Evolutionary conservation across 2,888 invertebrate species (phyloP).

Genomic region (Aphelenchoides bicaudatus): DNA sequence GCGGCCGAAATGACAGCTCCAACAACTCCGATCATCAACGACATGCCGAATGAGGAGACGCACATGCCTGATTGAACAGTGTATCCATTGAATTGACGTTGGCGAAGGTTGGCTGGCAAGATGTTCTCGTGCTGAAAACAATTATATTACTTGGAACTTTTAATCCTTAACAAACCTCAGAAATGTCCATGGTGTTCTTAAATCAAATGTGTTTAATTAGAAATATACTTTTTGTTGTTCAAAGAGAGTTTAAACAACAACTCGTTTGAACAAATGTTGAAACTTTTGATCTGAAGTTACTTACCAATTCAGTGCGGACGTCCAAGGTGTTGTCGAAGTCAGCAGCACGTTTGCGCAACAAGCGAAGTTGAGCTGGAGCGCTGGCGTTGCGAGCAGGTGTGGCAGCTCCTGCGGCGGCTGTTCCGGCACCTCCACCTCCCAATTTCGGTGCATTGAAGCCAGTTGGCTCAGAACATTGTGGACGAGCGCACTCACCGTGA

Average conservation of each 20-base stretch:
- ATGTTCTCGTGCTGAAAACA: slow-evolving; percentile 23
- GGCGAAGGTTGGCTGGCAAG: slow-evolving; percentile 34
- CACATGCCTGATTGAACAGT: slow-evolving; percentile 32
- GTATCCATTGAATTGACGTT: slow-evolving; percentile 21
- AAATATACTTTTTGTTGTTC: no score
- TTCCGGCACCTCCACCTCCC: slow-evolving; percentile 25
- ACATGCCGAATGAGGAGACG: slow-evolving; percentile 36
- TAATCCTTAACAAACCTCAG: background rate
- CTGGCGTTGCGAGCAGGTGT: slow-evolving; percentile 26
- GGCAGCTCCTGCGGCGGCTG: slow-evolving; percentile 26
- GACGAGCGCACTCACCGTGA: slow-evolving; percentile 55
- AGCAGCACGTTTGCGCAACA: slow-evolving; percentile 48
- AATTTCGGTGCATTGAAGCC: slow-evolving; percentile 49
- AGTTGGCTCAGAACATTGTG: slow-evolving; percentile 53
- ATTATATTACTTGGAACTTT: background rate
- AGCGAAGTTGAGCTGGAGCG: slow-evolving; percentile 45
- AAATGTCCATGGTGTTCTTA: slow-evolving; percentile 11
- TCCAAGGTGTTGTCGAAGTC: slow-evolving; percentile 49
- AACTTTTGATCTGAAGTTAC: no score
- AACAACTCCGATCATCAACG: slow-evolving; percentile 33
- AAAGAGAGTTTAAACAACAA: no score
- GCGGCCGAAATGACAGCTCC: slow-evolving; percentile 32
- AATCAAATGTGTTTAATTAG: no score
- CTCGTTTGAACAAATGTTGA: no score
- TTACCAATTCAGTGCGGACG: slow-evolving; percentile 58